Conservation (phyloP, 2,888 invertebrate genomes). For the Camptogramma bilineatum region DNA sequence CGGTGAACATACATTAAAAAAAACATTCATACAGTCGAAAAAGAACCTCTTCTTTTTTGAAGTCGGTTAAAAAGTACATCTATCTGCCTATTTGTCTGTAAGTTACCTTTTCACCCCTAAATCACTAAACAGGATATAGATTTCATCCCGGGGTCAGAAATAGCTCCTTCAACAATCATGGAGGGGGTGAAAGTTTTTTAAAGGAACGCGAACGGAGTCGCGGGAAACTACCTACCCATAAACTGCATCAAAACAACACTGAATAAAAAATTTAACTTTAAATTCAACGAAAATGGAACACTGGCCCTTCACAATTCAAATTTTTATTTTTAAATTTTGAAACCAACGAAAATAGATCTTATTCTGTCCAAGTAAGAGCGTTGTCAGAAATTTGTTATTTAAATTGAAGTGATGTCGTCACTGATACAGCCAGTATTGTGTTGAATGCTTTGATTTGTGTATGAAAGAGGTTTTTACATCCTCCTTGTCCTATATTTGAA, state of each 20-base stretch:
- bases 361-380: not conserved
- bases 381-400: constrained; percentile 41
- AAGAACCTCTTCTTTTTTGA: too few species aligned
- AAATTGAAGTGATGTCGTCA: constrained; percentile 52
- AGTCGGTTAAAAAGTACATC: too few species aligned
- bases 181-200: too few species aligned
- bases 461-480: constrained; percentile 35
- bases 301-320: constrained; percentile 36
- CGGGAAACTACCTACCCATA: too few species aligned
- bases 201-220: too few species aligned
- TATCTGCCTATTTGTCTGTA: too few species aligned
- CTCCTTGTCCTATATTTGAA: constrained; percentile 29
- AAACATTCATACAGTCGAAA: too few species aligned
- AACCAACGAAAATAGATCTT: constrained; percentile 17
- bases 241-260: constrained; percentile 32
- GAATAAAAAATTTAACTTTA: constrained; percentile 39
- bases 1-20: too few species aligned
- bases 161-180: too few species aligned
- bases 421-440: constrained; percentile 47
- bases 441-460: constrained; percentile 37
- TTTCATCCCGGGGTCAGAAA: too few species aligned
- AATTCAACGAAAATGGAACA: constrained; percentile 44
- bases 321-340: constrained; percentile 25
- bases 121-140: too few species aligned
- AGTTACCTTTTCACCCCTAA: too few species aligned